phyloP scores from a whole-genome alignment of 2,113 vertebrate species.

The Saccopteryx bilineata region DNA sequence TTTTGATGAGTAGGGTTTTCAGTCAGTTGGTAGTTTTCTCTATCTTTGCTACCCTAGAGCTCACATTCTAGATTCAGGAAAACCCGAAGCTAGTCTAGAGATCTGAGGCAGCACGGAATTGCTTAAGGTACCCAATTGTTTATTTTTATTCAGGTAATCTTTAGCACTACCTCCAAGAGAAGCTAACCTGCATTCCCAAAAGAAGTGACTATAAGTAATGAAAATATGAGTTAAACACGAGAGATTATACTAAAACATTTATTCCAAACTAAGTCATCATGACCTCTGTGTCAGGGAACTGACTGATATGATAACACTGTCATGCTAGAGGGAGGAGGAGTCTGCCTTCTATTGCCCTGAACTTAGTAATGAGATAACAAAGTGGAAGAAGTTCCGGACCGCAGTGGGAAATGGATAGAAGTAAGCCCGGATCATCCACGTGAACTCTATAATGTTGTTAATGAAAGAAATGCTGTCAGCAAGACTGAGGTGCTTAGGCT shows the following conservation, averaged over 20 bases:
- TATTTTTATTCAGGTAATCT: constrained; percentile 10
- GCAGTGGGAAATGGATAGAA: neutral
- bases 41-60: neutral
- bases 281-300: neutral
- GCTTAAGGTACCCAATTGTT: neutral
- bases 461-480: neutral
- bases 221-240: neutral
- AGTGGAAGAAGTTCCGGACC: neutral
- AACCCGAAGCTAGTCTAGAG: neutral
- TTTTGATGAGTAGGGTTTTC: neutral
- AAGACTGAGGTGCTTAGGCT: neutral
- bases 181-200: neutral
- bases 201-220: neutral
- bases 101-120: neutral
- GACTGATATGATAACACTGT: neutral
- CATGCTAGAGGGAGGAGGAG: neutral
- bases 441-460: neutral
- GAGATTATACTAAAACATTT: neutral
- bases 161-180: neutral
- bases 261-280: neutral
- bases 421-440: neutral
- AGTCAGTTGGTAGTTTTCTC: neutral
- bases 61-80: neutral
- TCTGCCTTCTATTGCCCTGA: neutral
- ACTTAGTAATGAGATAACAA: neutral